phyloP scores from a whole-genome alignment of 2,888 invertebrate genomes.

The Polydrusus tereticollis region DNA sequence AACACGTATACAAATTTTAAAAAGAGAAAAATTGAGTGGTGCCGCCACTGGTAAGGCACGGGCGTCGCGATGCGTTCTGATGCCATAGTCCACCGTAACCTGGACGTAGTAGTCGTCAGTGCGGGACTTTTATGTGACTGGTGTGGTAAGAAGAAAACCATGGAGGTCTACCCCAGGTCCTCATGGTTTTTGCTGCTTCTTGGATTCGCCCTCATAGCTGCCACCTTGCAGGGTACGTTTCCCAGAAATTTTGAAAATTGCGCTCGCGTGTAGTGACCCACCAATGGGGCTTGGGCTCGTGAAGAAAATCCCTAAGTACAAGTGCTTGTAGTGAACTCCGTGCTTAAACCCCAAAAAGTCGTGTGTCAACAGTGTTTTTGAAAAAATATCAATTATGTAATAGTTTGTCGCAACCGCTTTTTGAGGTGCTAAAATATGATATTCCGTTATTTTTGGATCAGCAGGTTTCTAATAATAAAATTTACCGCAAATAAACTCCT shows the following conservation, averaged over 20 bases:
- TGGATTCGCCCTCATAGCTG: slow-evolving; percentile 70
- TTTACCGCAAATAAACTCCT: slow-evolving; percentile 57
- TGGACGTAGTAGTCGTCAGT: slow-evolving; percentile 62
- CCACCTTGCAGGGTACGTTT: slow-evolving; percentile 72
- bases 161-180: slow-evolving; percentile 72
- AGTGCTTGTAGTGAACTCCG: slow-evolving; percentile 39
- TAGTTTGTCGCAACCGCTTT: slow-evolving; percentile 58
- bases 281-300: slow-evolving; percentile 28
- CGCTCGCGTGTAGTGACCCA: slow-evolving; percentile 25
- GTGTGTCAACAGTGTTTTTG: slow-evolving; percentile 33
- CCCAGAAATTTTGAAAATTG: slow-evolving; percentile 37
- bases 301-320: slow-evolving; percentile 25
- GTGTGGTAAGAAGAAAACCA: slow-evolving; percentile 68
- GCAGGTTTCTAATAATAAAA: slow-evolving; percentile 62
- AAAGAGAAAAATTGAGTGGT: slow-evolving; percentile 12
- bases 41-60: slow-evolving; percentile 59
- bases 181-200: slow-evolving; percentile 70
- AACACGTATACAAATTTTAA: neutral
- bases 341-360: slow-evolving; percentile 27
- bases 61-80: slow-evolving; percentile 62
- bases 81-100: slow-evolving; percentile 62
- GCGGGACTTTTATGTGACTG: slow-evolving; percentile 67
- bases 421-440: slow-evolving; percentile 57
- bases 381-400: slow-evolving; percentile 57
- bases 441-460: slow-evolving; percentile 62